Evolutionary conservation across 2,113 vertebrate genomes (phyloP).

Genomic region (Oxygymnocypris stewartii): DNA sequence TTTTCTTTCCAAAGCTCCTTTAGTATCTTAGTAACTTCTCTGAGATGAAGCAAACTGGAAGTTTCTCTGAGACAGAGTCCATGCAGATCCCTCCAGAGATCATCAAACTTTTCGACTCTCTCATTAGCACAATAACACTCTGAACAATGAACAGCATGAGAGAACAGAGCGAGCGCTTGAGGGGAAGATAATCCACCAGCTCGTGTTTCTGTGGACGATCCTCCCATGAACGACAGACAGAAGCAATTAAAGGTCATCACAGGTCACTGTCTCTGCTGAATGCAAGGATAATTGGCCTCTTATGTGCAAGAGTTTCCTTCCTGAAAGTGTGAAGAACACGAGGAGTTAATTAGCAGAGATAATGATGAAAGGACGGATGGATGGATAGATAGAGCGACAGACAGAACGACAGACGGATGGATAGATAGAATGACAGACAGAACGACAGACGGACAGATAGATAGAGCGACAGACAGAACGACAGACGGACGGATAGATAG

Average conservation of each 20-base stretch:
- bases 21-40: neutral
- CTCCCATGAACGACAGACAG: conserved; percentile 11
- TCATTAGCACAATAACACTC: conserved; percentile 3
- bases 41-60: neutral
- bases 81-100: conserved; percentile 4
- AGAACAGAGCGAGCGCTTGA: neutral
- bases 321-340: neutral
- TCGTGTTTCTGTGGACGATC: neutral
- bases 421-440: neutral
- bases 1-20: neutral
- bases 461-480: no score
- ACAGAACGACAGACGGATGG: neutral
- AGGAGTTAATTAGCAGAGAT: conserved; percentile 6
- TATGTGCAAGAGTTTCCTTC: no score
- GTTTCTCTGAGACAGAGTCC: neutral
- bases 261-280: neutral
- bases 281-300: neutral
- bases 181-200: neutral
- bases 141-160: neutral
- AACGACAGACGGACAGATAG: no score
- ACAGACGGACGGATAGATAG: neutral
- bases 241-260: neutral
- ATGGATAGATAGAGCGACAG: neutral
- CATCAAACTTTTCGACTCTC: neutral
- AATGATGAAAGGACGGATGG: neutral